A percentile compares a stretch with the other conserved stretches of the same genome.
phyloP scores from a whole-genome alignment of 2,797 vertebrate genomes.

The Botia kubotai region DNA sequence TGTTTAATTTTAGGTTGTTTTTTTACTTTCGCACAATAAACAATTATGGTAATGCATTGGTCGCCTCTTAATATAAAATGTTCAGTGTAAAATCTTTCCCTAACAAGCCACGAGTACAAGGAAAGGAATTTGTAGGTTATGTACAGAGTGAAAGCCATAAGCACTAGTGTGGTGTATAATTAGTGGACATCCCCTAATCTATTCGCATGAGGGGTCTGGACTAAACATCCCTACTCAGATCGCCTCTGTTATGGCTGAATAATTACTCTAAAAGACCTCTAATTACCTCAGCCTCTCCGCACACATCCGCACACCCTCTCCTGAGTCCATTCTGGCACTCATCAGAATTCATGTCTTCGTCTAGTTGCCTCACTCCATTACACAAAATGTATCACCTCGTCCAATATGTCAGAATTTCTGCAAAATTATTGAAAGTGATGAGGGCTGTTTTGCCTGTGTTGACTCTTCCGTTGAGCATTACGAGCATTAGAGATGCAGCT shows the following conservation, averaged over 20 bases:
- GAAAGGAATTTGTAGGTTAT: not conserved
- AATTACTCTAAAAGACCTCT: slow-evolving; percentile 48
- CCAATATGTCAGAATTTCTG: slow-evolving; percentile 24
- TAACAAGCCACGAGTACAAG: not conserved
- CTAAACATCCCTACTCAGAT: slow-evolving; percentile 16
- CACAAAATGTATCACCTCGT: slow-evolving; percentile 43
- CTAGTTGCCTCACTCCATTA: slow-evolving; percentile 25
- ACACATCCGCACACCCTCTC: slow-evolving; percentile 16
- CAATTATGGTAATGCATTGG: no score
- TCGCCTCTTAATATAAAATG: no score
- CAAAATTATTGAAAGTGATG: not conserved
- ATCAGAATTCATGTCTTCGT: slow-evolving; percentile 50
- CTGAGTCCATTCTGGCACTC: slow-evolving; percentile 9
- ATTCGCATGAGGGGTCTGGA: slow-evolving; percentile 14
- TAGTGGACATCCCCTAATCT: slow-evolving; percentile 6
- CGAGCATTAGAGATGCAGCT: slow-evolving; percentile 23
- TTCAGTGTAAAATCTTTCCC: not conserved
- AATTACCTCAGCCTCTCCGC: slow-evolving; percentile 40
- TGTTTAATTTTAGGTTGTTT: not conserved
- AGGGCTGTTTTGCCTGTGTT: no score
- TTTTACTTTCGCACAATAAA: no score
- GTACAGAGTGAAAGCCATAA: not conserved
- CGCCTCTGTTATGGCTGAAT: slow-evolving; percentile 32
- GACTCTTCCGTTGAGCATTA: no score
- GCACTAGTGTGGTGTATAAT: slow-evolving; percentile 21